Evolutionary conservation across 2,888 invertebrate genomes (phyloP).

Genomic region (Deroplatys truncata): DNA sequence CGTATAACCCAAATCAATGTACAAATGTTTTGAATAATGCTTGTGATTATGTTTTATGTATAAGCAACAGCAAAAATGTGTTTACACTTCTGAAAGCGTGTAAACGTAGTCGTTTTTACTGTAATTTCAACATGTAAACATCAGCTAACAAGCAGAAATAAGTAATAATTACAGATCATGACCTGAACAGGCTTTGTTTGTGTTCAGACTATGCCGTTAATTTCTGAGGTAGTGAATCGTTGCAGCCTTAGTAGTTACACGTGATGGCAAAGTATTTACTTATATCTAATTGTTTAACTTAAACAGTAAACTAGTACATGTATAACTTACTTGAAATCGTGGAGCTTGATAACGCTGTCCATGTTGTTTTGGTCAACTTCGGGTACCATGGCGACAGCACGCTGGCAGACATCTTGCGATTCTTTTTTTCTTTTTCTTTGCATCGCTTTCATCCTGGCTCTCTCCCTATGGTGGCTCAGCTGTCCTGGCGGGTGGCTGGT

Average conservation of each 20-base stretch:
- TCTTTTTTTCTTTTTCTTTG: conserved; percentile 1
- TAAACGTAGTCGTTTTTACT: too few species aligned
- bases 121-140: too few species aligned
- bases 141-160: too few species aligned
- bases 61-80: too few species aligned
- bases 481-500: not conserved
- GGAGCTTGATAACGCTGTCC: not conserved
- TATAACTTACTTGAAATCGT: not conserved
- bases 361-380: not conserved
- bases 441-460: not conserved
- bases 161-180: too few species aligned
- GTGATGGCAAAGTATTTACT: not conserved
- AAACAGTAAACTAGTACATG: not conserved
- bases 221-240: too few species aligned
- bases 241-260: not conserved
- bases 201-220: too few species aligned
- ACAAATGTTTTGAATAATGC: too few species aligned
- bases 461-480: not conserved
- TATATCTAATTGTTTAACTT: not conserved
- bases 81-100: too few species aligned
- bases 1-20: too few species aligned
- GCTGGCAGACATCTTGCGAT: conserved; percentile 6
- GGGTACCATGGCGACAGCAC: not conserved
- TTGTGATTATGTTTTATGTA: too few species aligned
- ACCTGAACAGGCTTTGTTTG: too few species aligned